Base-by-base conservation (phyloP, 2,888 invertebrate species). In the Metallyticus violacea region DNA sequence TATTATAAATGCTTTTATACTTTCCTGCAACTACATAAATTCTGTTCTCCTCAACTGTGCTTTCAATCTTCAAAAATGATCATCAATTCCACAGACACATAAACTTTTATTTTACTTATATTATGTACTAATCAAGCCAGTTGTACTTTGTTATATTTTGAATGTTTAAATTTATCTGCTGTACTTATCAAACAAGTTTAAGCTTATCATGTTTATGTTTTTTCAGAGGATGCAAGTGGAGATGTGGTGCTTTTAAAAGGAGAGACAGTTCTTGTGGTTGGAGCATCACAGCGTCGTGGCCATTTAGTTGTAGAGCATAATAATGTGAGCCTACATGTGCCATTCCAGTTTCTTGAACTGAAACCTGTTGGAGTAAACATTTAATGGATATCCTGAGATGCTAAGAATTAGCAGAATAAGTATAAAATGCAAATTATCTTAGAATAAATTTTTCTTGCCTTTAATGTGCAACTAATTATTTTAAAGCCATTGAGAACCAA, bases 301-400 rank as follows among this genome's bases (percentile, higher is more conserved):
- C 97, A 97, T 92, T 94, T 98, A 89, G 94, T 97, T 89, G 97
- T 98, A 89, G 97, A 97, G 92, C 95, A 96, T 91, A 95, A 95
- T 90, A 94, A 94, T 89, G 93, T 93, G 89, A 96, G 94, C 89
- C 93, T 96, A 87, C 96, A 97, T 90, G 96, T 97, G 89, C 97
- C 97, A 87, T 97, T 96, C 92, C 96, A 97, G 91, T 96, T 95
- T 91, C 94, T 97, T 93, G 97, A 97, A 91, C 93, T 97, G 88
- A 94, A 94, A 91, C 93, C 90, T 3, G 89, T 90, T 62, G 90
- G 90, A 1, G 89, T 86, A 15, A 88, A 85, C 30, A 87, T 89
- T 87, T 89, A 83, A 15, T 26, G 5, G n/a, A 62, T 22, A 62
- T 62, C 40, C 22, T 62, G 40, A 62, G 40, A 22, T 62, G 40